These are phyloP conservation scores for Brachyhypopomus gauderio DNA, from an alignment of 2,113 vertebrate genomes.

Conservation along the genomic window DNA sequence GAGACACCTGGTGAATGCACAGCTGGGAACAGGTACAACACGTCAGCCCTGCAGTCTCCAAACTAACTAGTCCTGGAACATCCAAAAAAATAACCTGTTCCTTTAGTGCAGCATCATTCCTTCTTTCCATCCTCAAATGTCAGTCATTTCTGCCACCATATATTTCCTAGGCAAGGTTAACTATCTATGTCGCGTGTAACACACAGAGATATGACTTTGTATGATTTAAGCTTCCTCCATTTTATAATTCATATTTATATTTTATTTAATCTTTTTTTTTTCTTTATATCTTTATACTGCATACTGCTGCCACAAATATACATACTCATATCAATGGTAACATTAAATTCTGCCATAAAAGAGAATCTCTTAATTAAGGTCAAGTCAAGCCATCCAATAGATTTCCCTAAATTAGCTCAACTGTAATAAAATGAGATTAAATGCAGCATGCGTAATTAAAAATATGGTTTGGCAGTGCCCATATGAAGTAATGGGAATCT, in stretches of 20 bases:
- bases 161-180: too few relatives aligned
- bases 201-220: too few relatives aligned
- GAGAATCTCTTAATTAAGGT: background rate
- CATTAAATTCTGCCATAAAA: background rate
- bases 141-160: too few relatives aligned
- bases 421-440: conserved; percentile 29
- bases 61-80: background rate
- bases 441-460: background rate
- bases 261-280: too few relatives aligned
- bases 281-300: too few relatives aligned
- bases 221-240: too few relatives aligned
- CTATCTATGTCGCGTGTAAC: too few relatives aligned
- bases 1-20: conserved; percentile 8
- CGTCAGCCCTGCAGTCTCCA: background rate
- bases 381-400: conserved; percentile 16
- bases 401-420: conserved; percentile 8
- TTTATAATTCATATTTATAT: too few relatives aligned
- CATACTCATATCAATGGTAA: too few relatives aligned
- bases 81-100: conserved; percentile 8
- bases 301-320: too few relatives aligned
- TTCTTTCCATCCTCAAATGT: too few relatives aligned
- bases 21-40: background rate
- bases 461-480: conserved; percentile 1
- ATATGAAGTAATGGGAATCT: background rate
- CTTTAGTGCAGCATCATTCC: background rate